These are phyloP conservation scores for Cheilosia impressa DNA, from an alignment of 2,888 invertebrate species.

Conservation along the genomic window DNA sequence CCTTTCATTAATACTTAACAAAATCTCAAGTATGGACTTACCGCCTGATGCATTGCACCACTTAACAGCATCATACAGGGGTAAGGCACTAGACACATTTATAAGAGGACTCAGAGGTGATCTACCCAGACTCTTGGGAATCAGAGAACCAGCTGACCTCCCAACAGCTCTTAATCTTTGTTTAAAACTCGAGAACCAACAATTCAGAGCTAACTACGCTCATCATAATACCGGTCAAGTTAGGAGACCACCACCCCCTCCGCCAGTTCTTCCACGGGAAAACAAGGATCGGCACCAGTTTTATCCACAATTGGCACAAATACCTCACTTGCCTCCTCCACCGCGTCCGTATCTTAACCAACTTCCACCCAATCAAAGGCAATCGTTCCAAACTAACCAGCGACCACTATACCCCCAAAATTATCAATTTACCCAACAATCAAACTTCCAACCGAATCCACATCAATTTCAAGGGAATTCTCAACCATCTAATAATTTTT, in stretches of 20 bases:
- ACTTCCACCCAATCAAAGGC: neutral
- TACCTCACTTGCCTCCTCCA: neutral
- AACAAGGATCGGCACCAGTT: neutral
- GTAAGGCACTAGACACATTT: conserved; percentile 76
- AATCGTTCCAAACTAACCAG: conserved; percentile 7
- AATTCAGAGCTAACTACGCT: conserved; percentile 17
- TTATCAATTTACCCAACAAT: conserved; percentile 8
- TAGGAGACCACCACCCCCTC: conserved; percentile 22
- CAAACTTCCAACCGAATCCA: conserved; percentile 11
- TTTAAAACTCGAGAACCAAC: conserved; percentile 53
- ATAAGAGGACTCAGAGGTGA: conserved; percentile 70
- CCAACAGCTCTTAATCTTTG: conserved; percentile 67
- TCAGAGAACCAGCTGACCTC: conserved; percentile 63
- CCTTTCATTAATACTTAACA: conserved; percentile 74
- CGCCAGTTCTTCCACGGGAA: conserved; percentile 1
- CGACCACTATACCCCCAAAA: conserved; percentile 7
- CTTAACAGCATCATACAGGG: conserved; percentile 62
- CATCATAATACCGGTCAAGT: conserved; percentile 3
- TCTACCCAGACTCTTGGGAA: conserved; percentile 29
- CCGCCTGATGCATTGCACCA: conserved; percentile 57
- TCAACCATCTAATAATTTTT: conserved; percentile 10
- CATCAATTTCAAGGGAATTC: conserved; percentile 19
- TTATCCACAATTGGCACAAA: conserved; percentile 16
- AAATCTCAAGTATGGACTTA: conserved; percentile 69
- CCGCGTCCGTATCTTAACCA: neutral